Evolutionary conservation across 2,888 invertebrate genomes (phyloP).

Genomic region (Norana najaformis): DNA sequence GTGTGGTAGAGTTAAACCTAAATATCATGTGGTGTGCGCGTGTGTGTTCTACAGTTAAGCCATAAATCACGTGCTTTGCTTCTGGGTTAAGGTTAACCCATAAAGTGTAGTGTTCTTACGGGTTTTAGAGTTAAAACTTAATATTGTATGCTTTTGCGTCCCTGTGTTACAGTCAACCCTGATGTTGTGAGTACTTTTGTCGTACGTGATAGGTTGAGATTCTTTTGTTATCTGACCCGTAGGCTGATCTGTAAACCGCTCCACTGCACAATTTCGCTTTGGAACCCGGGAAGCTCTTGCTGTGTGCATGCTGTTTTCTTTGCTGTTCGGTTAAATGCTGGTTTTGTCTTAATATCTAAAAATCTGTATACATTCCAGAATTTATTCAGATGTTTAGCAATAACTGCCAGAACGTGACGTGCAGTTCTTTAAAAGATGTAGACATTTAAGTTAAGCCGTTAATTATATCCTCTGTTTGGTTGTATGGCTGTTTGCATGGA

Average conservation of each 20-base stretch:
- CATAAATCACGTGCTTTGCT: not conserved
- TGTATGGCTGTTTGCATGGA: not conserved
- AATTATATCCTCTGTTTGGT: not conserved
- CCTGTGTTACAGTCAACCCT: not conserved
- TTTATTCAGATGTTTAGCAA: too few relatives aligned
- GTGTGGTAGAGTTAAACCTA: not conserved
- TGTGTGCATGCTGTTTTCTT: not conserved
- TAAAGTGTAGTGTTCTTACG: not conserved
- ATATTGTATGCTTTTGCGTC: not conserved
- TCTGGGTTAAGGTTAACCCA: not conserved
- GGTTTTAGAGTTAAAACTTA: not conserved
- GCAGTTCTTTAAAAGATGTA: not conserved
- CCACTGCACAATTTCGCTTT: not conserved
- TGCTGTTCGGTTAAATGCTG: not conserved
- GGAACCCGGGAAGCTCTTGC: not conserved
- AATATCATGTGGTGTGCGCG: not conserved
- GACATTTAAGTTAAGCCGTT: not conserved
- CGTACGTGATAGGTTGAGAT: not conserved
- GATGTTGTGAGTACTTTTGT: not conserved
- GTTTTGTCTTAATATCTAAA: not conserved
- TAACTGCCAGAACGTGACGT: not conserved
- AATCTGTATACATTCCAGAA: not conserved
- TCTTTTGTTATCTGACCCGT: not conserved
- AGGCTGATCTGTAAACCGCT: not conserved
- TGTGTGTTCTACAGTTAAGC: not conserved